Evolutionary conservation across 2,113 vertebrate genomes (phyloP).

Genomic region (Clarias magur): DNA sequence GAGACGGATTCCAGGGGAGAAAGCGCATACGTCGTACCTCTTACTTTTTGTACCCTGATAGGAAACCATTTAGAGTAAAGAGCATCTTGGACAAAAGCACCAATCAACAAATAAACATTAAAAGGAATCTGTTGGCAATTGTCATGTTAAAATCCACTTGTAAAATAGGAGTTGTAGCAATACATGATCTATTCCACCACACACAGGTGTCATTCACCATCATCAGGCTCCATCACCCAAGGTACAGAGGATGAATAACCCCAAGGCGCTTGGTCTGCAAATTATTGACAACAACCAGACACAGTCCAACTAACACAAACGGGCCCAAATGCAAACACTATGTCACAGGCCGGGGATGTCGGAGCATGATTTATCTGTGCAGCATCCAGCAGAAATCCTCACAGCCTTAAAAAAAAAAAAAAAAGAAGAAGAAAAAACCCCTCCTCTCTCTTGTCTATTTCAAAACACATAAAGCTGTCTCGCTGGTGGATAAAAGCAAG

Average conservation of each 20-base stretch:
- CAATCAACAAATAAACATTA: background rate
- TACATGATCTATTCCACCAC: constrained; percentile 1
- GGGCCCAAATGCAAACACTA: constrained; percentile 26
- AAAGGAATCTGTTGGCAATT: background rate
- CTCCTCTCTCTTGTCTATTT: constrained; percentile 58
- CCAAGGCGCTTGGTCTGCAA: constrained; percentile 26
- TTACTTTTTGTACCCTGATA: background rate
- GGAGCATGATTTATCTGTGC: constrained; percentile 43
- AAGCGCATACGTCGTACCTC: constrained; percentile 24
- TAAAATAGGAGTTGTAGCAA: background rate
- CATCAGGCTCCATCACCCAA: constrained; percentile 17
- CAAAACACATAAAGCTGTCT: constrained; percentile 66
- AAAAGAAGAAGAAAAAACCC: constrained; percentile 43
- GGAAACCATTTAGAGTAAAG: background rate
- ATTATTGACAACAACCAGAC: constrained; percentile 56
- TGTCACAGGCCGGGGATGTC: constrained; percentile 23
- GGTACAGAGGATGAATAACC: background rate
- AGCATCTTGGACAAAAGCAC: background rate
- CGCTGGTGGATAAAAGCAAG: constrained; percentile 64
- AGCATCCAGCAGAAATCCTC: constrained; percentile 32
- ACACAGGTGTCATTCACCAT: constrained; percentile 27
- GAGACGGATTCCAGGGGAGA: constrained; percentile 67
- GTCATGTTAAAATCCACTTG: background rate
- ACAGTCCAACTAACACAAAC: constrained; percentile 55
- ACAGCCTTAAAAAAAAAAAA: constrained; percentile 44